Base-by-base conservation (phyloP, 1,140 invertebrate genomes). In the Drosophila lacertosa region DNA sequence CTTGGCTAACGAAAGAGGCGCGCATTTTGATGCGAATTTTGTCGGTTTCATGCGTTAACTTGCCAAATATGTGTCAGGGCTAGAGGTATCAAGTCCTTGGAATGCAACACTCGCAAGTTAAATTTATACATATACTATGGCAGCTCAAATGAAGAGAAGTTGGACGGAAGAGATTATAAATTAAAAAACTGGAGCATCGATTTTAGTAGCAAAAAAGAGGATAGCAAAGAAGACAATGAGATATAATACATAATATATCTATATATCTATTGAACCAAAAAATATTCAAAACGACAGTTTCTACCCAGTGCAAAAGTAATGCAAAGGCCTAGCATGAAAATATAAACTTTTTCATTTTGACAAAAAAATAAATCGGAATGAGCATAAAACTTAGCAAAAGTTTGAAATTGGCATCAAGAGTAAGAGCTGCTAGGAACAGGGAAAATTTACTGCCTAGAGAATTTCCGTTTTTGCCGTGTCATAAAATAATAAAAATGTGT, bases 401-500 rank as follows among this genome's bases (percentile, higher is more conserved):
- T 37, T 69, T 20, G 51, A 66, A 37, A 35, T 42, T 33, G 64
- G 35, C 57, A 45, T 26, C 16, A 16, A 10, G 5, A 45, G 37
- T 58, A 42, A 24, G 50, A 42, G 18, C n/a, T 16, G 18, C 20
- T 10, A 4, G 24, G 33, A 11, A 10, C 5, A 22, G 40, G 48
- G 20, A n/a, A 45, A 45, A 45, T 65, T 7, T 35, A 26, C 33
- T 48, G 35, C 18, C 16, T 26, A 39, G 50, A 45, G 70, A 22
- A 58, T 72, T 53, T 62, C 18, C 50, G 50, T 83, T 75, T 71
- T 71, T 40, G 37, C 39, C 63, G 67, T 69, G 50, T 58, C 68
- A 84, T 86, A 79, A 86, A 84, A 86, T 80, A 86, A 86, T 86
- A 86, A 70, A 80, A 74, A 73, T 65, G 76, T 79, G 81, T 76